Percentiles rank a stretch among this genome's conserved stretches.
Evolutionary conservation across 2,797 vertebrate species (phyloP).

Genomic region (Lagocephalus sceleratus): DNA sequence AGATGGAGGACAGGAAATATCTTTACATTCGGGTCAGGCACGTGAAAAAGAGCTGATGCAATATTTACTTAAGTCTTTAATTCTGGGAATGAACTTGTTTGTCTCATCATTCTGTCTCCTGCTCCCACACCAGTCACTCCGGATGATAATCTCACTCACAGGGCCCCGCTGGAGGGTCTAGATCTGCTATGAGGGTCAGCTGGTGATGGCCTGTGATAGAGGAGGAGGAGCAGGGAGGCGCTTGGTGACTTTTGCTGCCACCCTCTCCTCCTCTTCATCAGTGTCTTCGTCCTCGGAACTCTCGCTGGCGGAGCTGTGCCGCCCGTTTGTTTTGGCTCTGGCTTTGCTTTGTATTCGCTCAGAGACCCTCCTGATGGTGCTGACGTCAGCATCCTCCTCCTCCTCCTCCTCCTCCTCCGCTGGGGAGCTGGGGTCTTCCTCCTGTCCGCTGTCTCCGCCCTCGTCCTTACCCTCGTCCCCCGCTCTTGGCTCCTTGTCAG

Average conservation of each 20-base stretch:
- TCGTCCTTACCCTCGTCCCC: not conserved
- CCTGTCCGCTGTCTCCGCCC: slow-evolving; percentile 27
- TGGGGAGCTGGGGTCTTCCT: slow-evolving; percentile 29
- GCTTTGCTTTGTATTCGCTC: not conserved
- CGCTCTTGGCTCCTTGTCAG: slow-evolving; percentile 47
- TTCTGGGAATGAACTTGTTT: not conserved
- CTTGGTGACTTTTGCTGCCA: slow-evolving; percentile 5
- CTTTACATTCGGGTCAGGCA: slow-evolving; percentile 1
- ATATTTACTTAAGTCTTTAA: not conserved
- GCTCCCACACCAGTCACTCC: slow-evolving; percentile 1
- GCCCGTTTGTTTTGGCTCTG: slow-evolving; percentile 25
- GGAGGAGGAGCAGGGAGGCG: slow-evolving; percentile 17
- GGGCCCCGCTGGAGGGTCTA: not conserved
- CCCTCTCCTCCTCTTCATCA: slow-evolving; percentile 21
- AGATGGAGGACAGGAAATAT: not conserved
- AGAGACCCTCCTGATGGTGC: slow-evolving; percentile 48
- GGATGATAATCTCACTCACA: slow-evolving; percentile 5
- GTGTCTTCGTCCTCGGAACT: slow-evolving; percentile 64
- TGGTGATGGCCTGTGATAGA: slow-evolving; percentile 25
- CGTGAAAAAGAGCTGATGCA: not conserved
- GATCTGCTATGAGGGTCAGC: slow-evolving; percentile 51
- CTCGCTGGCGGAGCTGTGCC: slow-evolving; percentile 41
- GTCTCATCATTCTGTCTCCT: slow-evolving; percentile 2
- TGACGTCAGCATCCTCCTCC: slow-evolving; percentile 48
- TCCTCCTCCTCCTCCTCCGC: slow-evolving; percentile 34